phyloP scores from a whole-genome alignment of 1,140 invertebrate species.

The Chironomus tepperi region DNA sequence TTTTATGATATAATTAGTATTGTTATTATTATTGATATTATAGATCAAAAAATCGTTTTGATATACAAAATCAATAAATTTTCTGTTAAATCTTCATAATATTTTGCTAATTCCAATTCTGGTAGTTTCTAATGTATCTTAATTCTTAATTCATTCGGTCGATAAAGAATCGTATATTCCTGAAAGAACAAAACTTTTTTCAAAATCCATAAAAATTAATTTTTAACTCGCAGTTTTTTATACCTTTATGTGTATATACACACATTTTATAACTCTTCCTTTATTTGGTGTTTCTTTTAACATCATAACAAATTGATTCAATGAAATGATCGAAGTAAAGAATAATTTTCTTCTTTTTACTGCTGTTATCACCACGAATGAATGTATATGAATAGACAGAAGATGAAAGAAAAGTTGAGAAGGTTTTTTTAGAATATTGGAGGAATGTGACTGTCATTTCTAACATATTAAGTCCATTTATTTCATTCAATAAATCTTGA shows the following conservation, averaged over 20 bases:
- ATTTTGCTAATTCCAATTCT: not conserved
- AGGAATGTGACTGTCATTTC: too few relatives aligned
- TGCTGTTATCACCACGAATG: too few relatives aligned
- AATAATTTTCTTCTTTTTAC: not conserved
- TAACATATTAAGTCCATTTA: too few relatives aligned
- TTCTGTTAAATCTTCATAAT: not conserved
- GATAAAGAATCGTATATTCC: not conserved
- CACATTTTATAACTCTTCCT: not conserved
- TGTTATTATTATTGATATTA: not conserved
- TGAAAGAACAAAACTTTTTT: too few relatives aligned
- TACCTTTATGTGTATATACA: not conserved
- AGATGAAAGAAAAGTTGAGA: too few relatives aligned
- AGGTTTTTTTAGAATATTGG: too few relatives aligned
- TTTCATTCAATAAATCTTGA: too few relatives aligned
- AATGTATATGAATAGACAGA: too few relatives aligned
- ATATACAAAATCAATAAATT: not conserved
- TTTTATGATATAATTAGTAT: conserved; percentile 4
- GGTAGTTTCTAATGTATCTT: not conserved
- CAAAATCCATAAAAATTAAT: conserved; percentile 21
- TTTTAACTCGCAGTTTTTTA: not conserved
- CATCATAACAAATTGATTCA: conserved; percentile 22
- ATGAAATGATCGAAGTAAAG: not conserved
- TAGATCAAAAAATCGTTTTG: too few relatives aligned
- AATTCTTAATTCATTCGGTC: not conserved
- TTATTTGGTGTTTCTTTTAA: conserved; percentile 23